These are phyloP conservation scores for Chloroceryle amazona DNA, from an alignment of 2,797 vertebrate species.

Conservation along the genomic window DNA sequence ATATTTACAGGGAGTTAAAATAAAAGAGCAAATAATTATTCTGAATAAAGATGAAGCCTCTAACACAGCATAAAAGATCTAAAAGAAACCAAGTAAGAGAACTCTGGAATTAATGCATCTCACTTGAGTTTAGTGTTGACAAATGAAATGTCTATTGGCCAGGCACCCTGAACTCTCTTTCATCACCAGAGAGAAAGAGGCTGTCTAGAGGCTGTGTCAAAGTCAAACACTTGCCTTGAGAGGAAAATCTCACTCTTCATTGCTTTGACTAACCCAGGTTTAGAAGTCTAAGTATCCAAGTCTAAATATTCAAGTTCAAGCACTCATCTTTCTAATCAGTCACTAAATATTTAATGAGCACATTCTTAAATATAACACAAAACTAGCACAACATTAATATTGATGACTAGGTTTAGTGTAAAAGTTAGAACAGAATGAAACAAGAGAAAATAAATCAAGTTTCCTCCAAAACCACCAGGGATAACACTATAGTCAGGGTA, in stretches of 20 bases:
- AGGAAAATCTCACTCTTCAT: neutral
- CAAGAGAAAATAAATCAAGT: neutral
- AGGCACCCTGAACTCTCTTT: neutral
- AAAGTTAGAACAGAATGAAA: neutral
- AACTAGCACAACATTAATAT: neutral
- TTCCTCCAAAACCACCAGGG: accelerated
- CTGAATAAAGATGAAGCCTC: neutral
- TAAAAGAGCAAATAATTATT: neutral
- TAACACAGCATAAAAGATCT: neutral
- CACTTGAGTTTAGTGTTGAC: neutral
- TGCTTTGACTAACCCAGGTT: neutral
- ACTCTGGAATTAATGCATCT: neutral
- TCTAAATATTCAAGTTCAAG: neutral
- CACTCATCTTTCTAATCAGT: neutral
- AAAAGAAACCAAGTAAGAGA: neutral
- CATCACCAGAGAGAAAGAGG: neutral
- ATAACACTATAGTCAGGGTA: accelerated
- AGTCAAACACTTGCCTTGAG: neutral
- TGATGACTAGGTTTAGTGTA: neutral
- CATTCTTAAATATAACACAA: neutral
- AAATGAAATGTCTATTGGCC: neutral
- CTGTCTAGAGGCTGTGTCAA: neutral
- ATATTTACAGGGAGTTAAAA: neutral
- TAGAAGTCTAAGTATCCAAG: neutral
- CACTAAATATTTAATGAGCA: neutral